Evolutionary conservation across 2,113 vertebrate species (phyloP), one percentile per base, ranked within the genome.

Genomic region (Laticauda laticaudata): DNA sequence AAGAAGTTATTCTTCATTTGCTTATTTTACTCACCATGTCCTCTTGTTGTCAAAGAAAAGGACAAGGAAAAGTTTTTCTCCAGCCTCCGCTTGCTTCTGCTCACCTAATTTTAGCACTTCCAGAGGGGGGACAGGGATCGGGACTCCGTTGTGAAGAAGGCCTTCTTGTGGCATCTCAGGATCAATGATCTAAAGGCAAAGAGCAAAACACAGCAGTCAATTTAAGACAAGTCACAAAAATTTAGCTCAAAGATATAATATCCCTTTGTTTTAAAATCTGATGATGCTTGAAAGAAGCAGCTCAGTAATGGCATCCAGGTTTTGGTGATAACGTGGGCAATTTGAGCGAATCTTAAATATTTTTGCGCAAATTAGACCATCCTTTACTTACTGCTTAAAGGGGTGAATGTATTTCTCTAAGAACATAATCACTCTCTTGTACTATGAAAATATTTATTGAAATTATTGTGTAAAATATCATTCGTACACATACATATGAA

Each of bases 41-140:
- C 99, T 98, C 96, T 99, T 99, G 97, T 99, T 99, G 98, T 99
- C 99, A 96, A 99, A 99, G 97, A 99, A 99, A 94, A 99, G 99
- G 96, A 99, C 99, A 94, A 99, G 98, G 97, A 98, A 99, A 95
- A 99, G 99, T 94, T 98, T 98, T 96, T 99, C 98, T 95, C 96
- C 97, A 88, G 98, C 97, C 95, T 99, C 99, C 92, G 97, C 98
- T 97, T 99, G 98, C 94, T 98, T 98, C 97, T 99, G 98, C 96
- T 99, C 98, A 51, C 99, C 99, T 96, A 99, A 92, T 88, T 95
- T 98, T 93, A 99, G 97, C 86, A 99, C 99, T 34, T 99, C 99
- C 97, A 98, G 93, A 0, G 99, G 99, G 4, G 99, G 99, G 15
- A 99, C 99, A 0, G 99, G 99, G 95, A 99, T 99, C 95, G 99